A percentile compares a stretch with the other conserved stretches of the same genome.
These are phyloP conservation scores for Chromoteleia sp. DNA, from an alignment of 2,888 invertebrate species.

Conservation along the genomic window DNA sequence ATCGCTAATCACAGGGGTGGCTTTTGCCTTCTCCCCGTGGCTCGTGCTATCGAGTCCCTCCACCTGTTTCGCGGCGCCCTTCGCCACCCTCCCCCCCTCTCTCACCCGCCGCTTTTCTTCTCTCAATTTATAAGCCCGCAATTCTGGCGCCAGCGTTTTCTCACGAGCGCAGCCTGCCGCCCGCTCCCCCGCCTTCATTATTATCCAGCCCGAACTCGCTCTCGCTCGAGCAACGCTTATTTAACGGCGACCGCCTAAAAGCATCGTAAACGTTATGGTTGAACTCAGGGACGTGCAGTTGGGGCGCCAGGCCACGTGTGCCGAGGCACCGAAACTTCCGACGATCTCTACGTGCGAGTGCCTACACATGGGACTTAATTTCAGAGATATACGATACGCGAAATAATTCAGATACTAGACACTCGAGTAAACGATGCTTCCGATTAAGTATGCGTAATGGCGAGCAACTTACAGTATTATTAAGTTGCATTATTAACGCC, in stretches of 20 bases:
- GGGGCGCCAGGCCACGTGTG: constrained; percentile 64
- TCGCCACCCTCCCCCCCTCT: constrained; percentile 4
- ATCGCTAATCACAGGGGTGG: constrained; percentile 69
- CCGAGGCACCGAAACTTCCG: constrained; percentile 57
- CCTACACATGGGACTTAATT: constrained; percentile 71
- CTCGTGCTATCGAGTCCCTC: constrained; percentile 9
- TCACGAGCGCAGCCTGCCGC: constrained; percentile 40
- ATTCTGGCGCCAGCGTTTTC: constrained; percentile 61
- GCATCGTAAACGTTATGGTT: constrained; percentile 75
- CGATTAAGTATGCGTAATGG: constrained; percentile 66
- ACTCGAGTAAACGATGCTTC: constrained; percentile 62
- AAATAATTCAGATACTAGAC: constrained; percentile 68
- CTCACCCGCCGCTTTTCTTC: constrained; percentile 15
- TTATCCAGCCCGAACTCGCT: constrained; percentile 63
- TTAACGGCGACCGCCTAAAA: constrained; percentile 74
- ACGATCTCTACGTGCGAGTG: constrained; percentile 55
- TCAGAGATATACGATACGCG: constrained; percentile 63
- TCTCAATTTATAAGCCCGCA: constrained; percentile 65
- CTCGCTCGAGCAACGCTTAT: constrained; percentile 70
- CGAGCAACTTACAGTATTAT: constrained; percentile 57
- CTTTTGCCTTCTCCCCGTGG: constrained; percentile 35
- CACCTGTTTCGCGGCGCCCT: constrained; percentile 17
- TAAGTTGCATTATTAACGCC: constrained; percentile 57
- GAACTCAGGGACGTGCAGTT: constrained; percentile 68
- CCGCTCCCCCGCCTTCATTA: constrained; percentile 57